Conservation (phyloP, 2,113 vertebrate genomes). For the Accipiter virgatus region DNA sequence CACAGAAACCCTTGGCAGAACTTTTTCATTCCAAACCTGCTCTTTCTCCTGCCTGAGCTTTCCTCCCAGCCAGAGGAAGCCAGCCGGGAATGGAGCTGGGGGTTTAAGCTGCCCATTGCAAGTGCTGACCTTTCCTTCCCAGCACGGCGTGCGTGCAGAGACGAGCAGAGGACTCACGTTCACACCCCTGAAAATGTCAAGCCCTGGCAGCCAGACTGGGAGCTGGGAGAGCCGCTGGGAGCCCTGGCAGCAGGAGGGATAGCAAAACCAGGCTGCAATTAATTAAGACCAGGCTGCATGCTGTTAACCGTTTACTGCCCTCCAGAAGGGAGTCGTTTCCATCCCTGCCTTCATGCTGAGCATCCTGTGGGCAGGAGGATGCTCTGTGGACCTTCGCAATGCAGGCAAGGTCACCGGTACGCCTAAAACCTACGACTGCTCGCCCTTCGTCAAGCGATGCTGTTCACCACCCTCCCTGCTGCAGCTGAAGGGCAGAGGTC, state of each 20-base stretch:
- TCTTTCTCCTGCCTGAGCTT: neutral
- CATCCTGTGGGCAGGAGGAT: neutral
- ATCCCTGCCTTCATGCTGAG: neutral
- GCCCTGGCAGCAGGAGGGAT: neutral
- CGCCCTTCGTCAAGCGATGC: neutral
- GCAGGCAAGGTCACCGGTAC: neutral
- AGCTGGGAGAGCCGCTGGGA: neutral
- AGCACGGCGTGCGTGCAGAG: fast-evolving
- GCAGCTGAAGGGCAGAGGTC: neutral
- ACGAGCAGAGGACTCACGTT: neutral
- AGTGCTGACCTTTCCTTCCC: constrained; percentile 35
- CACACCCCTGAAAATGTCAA: constrained; percentile 29
- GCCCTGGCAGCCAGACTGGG: neutral
- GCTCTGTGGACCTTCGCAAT: neutral
- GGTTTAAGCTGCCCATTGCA: neutral
- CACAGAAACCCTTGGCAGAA: neutral
- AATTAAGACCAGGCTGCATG: neutral
- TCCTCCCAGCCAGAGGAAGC: neutral
- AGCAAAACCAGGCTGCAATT: constrained; percentile 1
- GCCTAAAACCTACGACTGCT: neutral
- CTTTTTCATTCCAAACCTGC: neutral
- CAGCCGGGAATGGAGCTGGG: neutral
- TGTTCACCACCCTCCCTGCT: neutral
- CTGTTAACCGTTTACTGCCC: neutral
- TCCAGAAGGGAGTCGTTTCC: neutral